Percentiles rank a stretch among this genome's conserved stretches.
Evolutionary conservation across 1,140 invertebrate genomes (phyloP).

Genomic region (Mizuhopecten yessoensis): DNA sequence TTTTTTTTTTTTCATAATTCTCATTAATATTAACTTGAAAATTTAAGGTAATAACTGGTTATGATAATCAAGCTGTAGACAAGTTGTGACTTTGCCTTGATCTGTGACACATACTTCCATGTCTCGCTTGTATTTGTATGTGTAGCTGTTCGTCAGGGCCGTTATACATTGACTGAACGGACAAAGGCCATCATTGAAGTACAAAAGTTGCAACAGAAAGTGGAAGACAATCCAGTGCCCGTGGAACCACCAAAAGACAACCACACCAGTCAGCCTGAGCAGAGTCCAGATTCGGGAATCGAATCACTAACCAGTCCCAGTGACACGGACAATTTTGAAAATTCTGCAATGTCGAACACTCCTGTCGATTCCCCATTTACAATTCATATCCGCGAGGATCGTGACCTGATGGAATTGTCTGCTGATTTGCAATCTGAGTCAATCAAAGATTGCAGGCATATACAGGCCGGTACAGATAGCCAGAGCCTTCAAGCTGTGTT

Average conservation of each 20-base stretch:
- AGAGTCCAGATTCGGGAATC: background rate
- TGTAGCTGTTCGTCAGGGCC: constrained; percentile 60
- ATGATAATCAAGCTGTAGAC: too few relatives aligned
- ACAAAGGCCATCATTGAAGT: constrained; percentile 64
- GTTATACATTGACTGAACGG: constrained; percentile 67
- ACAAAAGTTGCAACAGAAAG: constrained; percentile 60
- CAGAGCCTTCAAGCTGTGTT: background rate
- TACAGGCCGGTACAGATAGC: background rate
- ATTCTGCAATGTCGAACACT: background rate
- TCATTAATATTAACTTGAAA: too few relatives aligned
- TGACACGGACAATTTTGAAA: background rate
- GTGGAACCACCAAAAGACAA: constrained; percentile 35
- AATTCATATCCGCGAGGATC: background rate
- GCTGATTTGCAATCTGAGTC: background rate
- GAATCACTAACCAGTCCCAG: background rate
- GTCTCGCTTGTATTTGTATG: background rate
- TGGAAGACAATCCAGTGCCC: constrained; percentile 32
- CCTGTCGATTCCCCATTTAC: background rate
- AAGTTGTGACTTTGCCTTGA: too few relatives aligned
- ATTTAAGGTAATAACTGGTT: too few relatives aligned
- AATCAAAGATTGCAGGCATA: background rate
- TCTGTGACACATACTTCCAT: too few relatives aligned
- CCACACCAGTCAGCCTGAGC: background rate
- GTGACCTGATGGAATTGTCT: constrained; percentile 6
- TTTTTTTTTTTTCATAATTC: too few relatives aligned